Base-by-base conservation (phyloP, 2,113 vertebrate genomes). In the Rhadina sibilatrix region DNA sequence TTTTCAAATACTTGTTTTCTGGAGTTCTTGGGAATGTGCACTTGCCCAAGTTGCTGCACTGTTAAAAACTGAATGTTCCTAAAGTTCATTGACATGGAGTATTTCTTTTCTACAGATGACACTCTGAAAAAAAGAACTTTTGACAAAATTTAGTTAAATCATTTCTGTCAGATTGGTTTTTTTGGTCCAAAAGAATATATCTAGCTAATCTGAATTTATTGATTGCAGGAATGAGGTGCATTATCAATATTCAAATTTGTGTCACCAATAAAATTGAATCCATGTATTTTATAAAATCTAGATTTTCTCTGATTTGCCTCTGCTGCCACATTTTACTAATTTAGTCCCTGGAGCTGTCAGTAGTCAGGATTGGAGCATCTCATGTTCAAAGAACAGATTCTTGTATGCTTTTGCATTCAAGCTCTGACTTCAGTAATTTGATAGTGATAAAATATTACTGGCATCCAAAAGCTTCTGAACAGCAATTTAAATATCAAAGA, bases 401-500 rank as follows among this genome's bases (percentile, higher is more conserved):
- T 46, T 65, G 11, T 89, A 75, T 33, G 13, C 22, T 83, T 89
- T 89, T 87, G 28, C 23, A 23, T 83, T 78, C 86, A 47, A 79
- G 15, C 8, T 61, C 52, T 78, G 40, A 38, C 42, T 63, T 93
- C 14, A 71, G 1, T 70, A 83, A 77, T 57, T 80, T 82, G 44
- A 70, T 70, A 84, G 52, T 53, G 64, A 65, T 69, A 72, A 90
- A 86, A 25, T 57, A 84, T 27, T 71, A 44, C 47, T 81, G 65
- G 5, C 72, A 87, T 74, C 53, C 30, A 28, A 87, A 81, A n/a
- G 8, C 53, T 76, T 91, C 65, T 63, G 54, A 89, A 35, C 44
- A 85, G 61, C 53, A 87, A 89, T 94, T 91, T 83, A 89, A 94
- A 63, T 80, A 92, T 88, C 64, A 83, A 78, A 77, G 74, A 82